A percentile compares a stretch with the other conserved stretches of the same genome.
These are phyloP conservation scores for Cotesia vestalis DNA, from an alignment of 1,140 invertebrate species.

Conservation along the genomic window DNA sequence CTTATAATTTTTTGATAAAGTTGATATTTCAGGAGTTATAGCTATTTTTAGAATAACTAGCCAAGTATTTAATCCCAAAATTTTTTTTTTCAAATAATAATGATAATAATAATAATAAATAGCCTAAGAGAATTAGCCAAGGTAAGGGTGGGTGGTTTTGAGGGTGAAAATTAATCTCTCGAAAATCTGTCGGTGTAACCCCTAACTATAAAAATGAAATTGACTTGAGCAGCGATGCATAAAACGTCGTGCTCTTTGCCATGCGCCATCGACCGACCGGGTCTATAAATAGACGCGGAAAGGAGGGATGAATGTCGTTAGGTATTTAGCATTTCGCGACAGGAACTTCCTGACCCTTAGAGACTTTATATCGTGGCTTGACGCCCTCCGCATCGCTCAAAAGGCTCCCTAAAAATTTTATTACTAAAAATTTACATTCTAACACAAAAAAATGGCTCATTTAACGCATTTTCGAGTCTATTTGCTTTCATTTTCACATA, in stretches of 20 bases:
- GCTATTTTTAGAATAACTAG: too few relatives aligned
- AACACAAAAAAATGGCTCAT: too few relatives aligned
- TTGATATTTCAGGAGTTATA: too few relatives aligned
- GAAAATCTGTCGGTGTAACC: not conserved
- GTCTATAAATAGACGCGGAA: conserved; percentile 51
- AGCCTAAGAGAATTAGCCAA: not conserved
- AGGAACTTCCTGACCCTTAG: conserved; percentile 37
- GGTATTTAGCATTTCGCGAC: conserved; percentile 54
- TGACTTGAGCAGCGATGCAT: conserved; percentile 44
- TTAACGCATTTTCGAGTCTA: too few relatives aligned
- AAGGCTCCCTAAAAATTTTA: too few relatives aligned
- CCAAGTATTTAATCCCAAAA: too few relatives aligned
- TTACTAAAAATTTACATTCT: too few relatives aligned
- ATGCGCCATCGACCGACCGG: conserved; percentile 49
- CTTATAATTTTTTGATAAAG: too few relatives aligned
- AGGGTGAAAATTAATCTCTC: not conserved
- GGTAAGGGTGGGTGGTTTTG: not conserved
- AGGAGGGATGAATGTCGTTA: not conserved
- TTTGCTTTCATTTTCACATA: too few relatives aligned
- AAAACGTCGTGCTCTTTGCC: conserved; percentile 38
- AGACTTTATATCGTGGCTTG: conserved; percentile 12
- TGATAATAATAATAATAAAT: too few relatives aligned
- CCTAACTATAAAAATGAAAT: conserved; percentile 46
- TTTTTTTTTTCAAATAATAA: too few relatives aligned
- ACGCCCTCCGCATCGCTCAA: not conserved